Base-by-base conservation (phyloP, 2,797 vertebrate genomes). In the Microtus obscurus region DNA sequence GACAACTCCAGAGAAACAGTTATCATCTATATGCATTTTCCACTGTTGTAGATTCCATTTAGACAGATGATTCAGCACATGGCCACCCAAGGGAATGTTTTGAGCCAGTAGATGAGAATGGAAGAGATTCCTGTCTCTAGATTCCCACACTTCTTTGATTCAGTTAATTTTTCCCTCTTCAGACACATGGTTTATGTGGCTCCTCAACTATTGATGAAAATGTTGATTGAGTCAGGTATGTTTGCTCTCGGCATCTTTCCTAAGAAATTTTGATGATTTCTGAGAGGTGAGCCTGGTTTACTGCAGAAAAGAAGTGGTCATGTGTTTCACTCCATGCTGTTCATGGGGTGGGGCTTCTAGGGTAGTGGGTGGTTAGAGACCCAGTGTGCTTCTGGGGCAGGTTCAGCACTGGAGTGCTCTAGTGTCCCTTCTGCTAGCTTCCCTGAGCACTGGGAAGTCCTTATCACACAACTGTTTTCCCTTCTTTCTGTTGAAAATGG, bases 161-260 rank as follows among this genome's bases (percentile, higher is more conserved):
- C 0, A 59, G 48, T 29, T 11, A 48, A 11, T 10, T 25, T 48
- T 89, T 31, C 81, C 31, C 13, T 2, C 43, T 4, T 16, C 78
- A 79, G 13, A 59, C 3, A 0, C 56, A 37, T 5, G 9, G 27
- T 69, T 63, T 25, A 9, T 3, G 19, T 6, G 12, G 27, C 29
- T 40, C 65, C 43, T 25, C 71, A 40, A 5, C 1, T 34, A n/a
- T 7, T 29, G 3, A 1, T 0, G 1, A 21, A 71, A 77, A 34
- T 4, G 12, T 29, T 43, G 27, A 81, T 11, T 11, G 0, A 19
- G 0, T 71, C 29, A 6, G 27, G 21, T 14, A 31, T 14, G 48
- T 69, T 34, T 53, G 74, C 25, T 67, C 53, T 73, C 8, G 43
- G 61, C 3, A 13, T 34, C 13, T 73, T 74, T 87, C 51, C 6